Base-by-base conservation (phyloP, 2,797 vertebrate genomes). In the Enteromius viviparus region DNA sequence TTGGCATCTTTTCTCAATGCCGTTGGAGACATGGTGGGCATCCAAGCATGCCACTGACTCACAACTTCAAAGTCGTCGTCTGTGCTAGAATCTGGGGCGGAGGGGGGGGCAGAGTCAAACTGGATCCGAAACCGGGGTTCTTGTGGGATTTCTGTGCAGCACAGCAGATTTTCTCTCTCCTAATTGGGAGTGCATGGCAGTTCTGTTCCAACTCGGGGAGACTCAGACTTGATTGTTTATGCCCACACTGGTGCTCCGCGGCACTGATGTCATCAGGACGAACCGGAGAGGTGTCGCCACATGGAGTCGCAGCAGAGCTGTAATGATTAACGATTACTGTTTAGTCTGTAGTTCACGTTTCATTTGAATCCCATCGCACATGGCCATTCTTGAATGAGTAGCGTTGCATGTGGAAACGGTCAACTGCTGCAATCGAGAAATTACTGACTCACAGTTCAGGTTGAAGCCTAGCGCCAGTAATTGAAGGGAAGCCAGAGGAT, bases 71-170 rank as follows among this genome's bases (percentile, higher is more conserved):
- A 94, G 91, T 49, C 64, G 85, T 85, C 82, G 84, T 88, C 76
- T 86, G 84, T 81, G 80, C 47, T 32, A 58, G 86, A 86, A 47
- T 76, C 83, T 32, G 26, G 80, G 80, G 81, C 87, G 37, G 37
- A 0, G 40, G 40, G 40, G 40, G 85, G 87, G 69, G 72, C 76
- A 87, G 85, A 85, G 84, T 78, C 87, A 47, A 89, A 91, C 85
- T 91, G 84, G 87, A 87, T 92, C 90, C 93, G 90, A 92, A 92
- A 90, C 89, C 93, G 90, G 89, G 93, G 92, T 92, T 92, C 89
- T 85, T 92, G 92, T 88, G 91, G 89, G 91, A 92, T 87, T 89
- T 75, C 85, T 91, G 77, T 91, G 88, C 87, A 85, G 89, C 82
- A 83, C 89, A 87, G 90, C 92, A 92, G 87, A 91, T 92, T 92